These are phyloP conservation scores for Torymus tubicola DNA, from an alignment of 2,888 invertebrate species.

Conservation along the genomic window DNA sequence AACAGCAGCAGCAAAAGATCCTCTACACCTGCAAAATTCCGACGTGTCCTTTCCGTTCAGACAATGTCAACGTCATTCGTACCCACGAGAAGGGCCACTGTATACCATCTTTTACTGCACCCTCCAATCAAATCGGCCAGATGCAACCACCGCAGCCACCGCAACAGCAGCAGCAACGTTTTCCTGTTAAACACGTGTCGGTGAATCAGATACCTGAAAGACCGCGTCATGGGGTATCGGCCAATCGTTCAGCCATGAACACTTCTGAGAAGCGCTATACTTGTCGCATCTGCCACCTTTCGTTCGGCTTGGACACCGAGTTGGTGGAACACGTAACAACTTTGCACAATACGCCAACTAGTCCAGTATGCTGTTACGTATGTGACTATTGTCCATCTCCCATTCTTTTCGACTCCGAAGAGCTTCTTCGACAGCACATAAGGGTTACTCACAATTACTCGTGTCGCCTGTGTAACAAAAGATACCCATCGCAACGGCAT, in stretches of 20 bases:
- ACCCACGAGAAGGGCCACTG: constrained; percentile 42
- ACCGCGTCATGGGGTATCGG: constrained; percentile 41
- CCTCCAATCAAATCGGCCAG: constrained; percentile 1
- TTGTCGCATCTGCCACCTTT: constrained; percentile 39
- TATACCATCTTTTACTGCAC: not conserved
- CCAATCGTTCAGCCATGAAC: not conserved
- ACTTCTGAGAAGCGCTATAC: constrained; percentile 10
- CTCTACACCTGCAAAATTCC: constrained; percentile 45
- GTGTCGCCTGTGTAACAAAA: constrained; percentile 58
- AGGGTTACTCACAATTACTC: constrained; percentile 54
- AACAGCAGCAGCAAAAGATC: constrained; percentile 5
- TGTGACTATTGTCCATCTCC: constrained; percentile 59
- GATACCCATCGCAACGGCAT: constrained; percentile 41
- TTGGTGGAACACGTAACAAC: constrained; percentile 38
- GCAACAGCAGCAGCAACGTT: constrained; percentile 32
- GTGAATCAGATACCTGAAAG: constrained; percentile 52
- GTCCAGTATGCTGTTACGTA: constrained; percentile 53
- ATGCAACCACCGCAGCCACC: constrained; percentile 23
- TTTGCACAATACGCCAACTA: constrained; percentile 7
- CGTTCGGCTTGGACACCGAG: constrained; percentile 19
- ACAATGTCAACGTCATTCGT: not conserved
- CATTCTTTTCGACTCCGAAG: constrained; percentile 31
- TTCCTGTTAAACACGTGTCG: constrained; percentile 39
- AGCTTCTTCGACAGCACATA: constrained; percentile 55
- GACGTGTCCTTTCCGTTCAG: constrained; percentile 35